Percentiles rank a stretch among this genome's conserved stretches.
Evolutionary conservation across 2,113 vertebrate genomes (phyloP).

Genomic region (Trematocara variabile): DNA sequence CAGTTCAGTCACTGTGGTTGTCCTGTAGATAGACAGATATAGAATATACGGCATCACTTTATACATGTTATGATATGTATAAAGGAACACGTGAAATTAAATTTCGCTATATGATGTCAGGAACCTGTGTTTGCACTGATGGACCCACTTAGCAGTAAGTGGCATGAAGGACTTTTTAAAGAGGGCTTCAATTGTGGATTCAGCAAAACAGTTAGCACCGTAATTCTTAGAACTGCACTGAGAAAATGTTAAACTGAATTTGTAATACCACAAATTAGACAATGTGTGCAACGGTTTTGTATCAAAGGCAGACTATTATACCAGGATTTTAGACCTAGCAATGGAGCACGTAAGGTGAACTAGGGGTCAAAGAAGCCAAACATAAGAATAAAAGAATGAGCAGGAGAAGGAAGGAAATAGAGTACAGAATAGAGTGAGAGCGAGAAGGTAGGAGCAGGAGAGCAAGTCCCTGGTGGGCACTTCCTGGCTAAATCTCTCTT

Average conservation of each 20-base stretch:
- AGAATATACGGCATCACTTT: background rate
- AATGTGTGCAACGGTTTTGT: background rate
- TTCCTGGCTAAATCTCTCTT: slow-evolving; percentile 62
- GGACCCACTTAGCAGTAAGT: background rate
- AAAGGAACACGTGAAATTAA: background rate
- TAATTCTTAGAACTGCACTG: background rate
- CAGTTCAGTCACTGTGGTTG: background rate
- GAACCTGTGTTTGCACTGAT: background rate
- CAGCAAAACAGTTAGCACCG: background rate
- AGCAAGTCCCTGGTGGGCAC: slow-evolving; percentile 62
- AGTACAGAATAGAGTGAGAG: slow-evolving; percentile 50
- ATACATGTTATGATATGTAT: background rate
- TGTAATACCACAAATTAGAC: slow-evolving; percentile 17
- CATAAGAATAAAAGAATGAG: slow-evolving; percentile 49
- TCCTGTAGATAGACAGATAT: background rate
- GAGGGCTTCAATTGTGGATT: background rate
- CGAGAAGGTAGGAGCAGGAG: slow-evolving; percentile 45
- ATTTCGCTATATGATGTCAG: background rate
- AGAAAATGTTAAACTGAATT: background rate
- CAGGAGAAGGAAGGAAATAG: slow-evolving; percentile 46
- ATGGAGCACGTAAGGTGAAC: slow-evolving; percentile 31
- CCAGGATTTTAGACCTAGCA: background rate
- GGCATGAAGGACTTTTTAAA: background rate
- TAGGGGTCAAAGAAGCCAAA: slow-evolving; percentile 37
- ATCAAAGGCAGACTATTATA: slow-evolving; percentile 25